Evolutionary conservation across 2,888 invertebrate genomes (phyloP).

Genomic region (Agriopis aurantiaria): DNA sequence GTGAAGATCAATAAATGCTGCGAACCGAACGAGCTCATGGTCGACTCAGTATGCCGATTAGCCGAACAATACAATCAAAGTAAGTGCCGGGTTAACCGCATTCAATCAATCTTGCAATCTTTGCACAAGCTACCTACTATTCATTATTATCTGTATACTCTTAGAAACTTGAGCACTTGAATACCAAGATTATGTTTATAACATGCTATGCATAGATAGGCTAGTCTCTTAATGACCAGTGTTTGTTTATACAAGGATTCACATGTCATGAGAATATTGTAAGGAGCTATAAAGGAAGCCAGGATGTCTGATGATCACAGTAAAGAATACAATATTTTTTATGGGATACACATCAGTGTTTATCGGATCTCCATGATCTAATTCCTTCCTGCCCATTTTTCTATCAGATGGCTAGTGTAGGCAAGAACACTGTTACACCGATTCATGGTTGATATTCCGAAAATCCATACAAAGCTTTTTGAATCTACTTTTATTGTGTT

Average conservation of each 20-base stretch:
- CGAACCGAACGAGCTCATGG: constrained; percentile 89
- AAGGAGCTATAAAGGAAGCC: no score
- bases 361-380: no score
- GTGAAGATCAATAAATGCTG: constrained; percentile 93
- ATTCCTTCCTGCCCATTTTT: no score
- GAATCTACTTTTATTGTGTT: no score
- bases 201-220: background rate
- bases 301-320: background rate
- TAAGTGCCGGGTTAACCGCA: constrained; percentile 59
- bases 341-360: no score
- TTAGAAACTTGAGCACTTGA: constrained; percentile 32
- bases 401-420: no score
- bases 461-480: no score
- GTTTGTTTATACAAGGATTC: background rate
- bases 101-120: constrained; percentile 27
- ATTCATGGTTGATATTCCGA: no score
- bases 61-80: constrained; percentile 87
- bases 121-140: constrained; percentile 7
- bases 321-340: background rate
- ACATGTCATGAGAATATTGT: no score
- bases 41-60: constrained; percentile 89
- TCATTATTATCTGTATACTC: constrained; percentile 11
- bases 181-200: constrained; percentile 4
- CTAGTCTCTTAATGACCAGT: constrained; percentile 9
- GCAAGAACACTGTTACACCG: no score